Conservation (phyloP, 2,113 vertebrate genomes). For the Dipodomys merriami region DNA sequence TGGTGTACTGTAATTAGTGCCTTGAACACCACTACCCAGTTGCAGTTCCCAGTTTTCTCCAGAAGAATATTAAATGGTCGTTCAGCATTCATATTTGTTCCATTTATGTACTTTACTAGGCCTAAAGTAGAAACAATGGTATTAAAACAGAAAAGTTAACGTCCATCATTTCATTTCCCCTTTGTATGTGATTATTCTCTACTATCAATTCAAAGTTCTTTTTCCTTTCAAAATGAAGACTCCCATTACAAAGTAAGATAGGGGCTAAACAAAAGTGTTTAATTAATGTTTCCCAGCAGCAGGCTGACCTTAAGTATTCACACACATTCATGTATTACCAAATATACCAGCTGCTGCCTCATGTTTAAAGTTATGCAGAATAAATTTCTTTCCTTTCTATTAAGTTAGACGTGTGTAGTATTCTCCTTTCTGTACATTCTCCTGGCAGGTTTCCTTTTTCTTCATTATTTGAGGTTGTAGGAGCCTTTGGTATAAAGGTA, state of each 20-base stretch:
- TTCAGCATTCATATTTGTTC: constrained; percentile 95
- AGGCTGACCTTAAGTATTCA: neutral
- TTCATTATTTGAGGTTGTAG: neutral
- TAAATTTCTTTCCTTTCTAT: neutral
- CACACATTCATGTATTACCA: neutral
- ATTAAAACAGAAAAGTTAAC: constrained; percentile 27
- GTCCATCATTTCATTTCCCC: constrained; percentile 1
- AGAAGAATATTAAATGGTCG: constrained; percentile 94
- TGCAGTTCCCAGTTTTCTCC: constrained; percentile 93
- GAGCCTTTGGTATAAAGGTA: neutral
- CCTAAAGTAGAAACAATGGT: constrained; percentile 85
- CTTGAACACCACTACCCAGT: constrained; percentile 99
- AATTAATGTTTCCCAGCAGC: neutral
- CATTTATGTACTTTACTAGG: constrained; percentile 96
- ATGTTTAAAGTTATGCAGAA: neutral
- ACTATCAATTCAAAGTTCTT: neutral
- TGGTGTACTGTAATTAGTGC: constrained; percentile 97
- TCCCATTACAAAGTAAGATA: neutral
- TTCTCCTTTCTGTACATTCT: neutral
- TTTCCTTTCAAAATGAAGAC: constrained; percentile 29
- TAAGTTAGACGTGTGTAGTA: neutral
- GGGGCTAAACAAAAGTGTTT: neutral
- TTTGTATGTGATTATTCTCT: neutral
- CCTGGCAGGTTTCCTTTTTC: neutral
- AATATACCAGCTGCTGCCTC: neutral